Evolutionary conservation across 2,797 vertebrate species (phyloP).

Genomic region (Gastrophryne carolinensis): DNA sequence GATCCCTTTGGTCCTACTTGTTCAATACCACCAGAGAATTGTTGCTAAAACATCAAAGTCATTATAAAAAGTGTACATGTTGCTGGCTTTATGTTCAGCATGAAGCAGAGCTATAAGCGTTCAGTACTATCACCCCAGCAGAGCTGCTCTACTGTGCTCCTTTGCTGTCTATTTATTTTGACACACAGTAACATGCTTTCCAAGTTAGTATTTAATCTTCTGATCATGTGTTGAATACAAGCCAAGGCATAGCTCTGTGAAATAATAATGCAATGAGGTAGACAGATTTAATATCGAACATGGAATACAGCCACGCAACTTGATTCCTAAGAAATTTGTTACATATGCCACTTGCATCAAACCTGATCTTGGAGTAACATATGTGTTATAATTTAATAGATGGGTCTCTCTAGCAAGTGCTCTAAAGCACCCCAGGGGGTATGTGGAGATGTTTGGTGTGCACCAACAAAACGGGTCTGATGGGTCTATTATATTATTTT

Average conservation of each 20-base stretch:
- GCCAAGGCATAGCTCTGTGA: conserved; percentile 12
- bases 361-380: not conserved
- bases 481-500: no score
- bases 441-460: no score
- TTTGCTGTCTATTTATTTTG: not conserved
- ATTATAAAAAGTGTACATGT: not conserved
- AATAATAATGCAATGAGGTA: conserved; percentile 51
- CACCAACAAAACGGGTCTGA: no score
- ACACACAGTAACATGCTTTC: not conserved
- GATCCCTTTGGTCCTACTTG: no score
- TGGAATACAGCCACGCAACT: not conserved
- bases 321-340: not conserved
- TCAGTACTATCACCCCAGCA: not conserved
- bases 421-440: not conserved
- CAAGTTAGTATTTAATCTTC: conserved; percentile 42
- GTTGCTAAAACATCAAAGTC: no score
- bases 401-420: not conserved
- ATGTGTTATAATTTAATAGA: not conserved
- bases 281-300: conserved; percentile 32
- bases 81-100: not conserved
- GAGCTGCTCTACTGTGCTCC: not conserved
- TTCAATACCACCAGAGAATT: no score
- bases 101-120: not conserved
- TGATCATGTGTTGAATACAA: conserved; percentile 1
- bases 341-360: not conserved